Evolutionary conservation across 2,888 invertebrate species (phyloP), one percentile per base, ranked within the genome.

Genomic region (Gari tellinella): DNA sequence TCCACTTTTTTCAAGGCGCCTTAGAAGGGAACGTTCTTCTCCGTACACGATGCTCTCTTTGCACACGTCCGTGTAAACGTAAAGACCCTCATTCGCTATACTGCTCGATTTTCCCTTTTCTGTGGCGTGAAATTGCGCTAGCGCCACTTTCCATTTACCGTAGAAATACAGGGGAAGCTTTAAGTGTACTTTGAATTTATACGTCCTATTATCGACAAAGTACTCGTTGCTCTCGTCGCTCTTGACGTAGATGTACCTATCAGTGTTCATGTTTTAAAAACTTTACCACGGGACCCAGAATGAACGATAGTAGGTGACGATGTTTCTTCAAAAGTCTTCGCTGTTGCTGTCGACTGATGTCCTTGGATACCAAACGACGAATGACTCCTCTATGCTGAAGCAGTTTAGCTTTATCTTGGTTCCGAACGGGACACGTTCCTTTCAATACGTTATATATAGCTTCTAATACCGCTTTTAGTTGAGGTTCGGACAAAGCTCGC

Each of bases 381-480:
- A 79, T 57, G 62, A 45, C 31, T 8, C 17, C 52, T 43, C 56
- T 68, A 43, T 56, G 31, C 21, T 49, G 51, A 12, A 25, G n/a
- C n/a, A 78, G 55, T 51, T 26, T 65, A 26, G 52, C 70, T 57
- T 70, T 78, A 56, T 69, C 67, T 46, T 23, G 40, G 17, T 55
- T 45, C 1, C 38, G 43, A 17, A 74, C 19, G n/a, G 56, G 41
- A n/a, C 64, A 72, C 19, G 66, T 74, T 45, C 74, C 70, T 25
- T 56, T 46, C 37, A 78, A 48, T 7, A 74, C 74, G 67, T 78
- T 78, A 61, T 70, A 78, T 15, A 73, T 62, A 26, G 69, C 62
- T 48, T 78, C 70, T 37, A 63, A 31, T n/a, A 73, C 37, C 38
- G 55, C 58, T 49, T 49, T 41, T 52, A 70, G 40, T 45, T 73